Evolutionary conservation across 2,888 invertebrate genomes (phyloP), one percentile per base, ranked within the genome.

Genomic region (Andricus curvator): DNA sequence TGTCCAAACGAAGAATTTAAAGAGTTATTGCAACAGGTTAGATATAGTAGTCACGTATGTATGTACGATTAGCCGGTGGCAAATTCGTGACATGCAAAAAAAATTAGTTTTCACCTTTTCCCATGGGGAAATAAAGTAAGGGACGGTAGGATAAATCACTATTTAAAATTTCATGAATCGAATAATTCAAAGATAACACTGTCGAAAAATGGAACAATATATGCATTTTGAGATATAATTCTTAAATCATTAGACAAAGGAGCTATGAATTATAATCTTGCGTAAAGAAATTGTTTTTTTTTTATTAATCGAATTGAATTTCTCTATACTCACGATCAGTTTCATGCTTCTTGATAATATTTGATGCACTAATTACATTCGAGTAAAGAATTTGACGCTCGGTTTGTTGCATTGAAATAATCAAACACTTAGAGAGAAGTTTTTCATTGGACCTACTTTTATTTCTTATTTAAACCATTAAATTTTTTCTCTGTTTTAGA

Each of bases 31-130:
- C 70, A 70, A 70, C 48, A 70, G 20, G 8, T 15, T 48, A 56
- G n/a, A n/a, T 70, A 70, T 70, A 70, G 51, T 51, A 51, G 51
- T 70, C 70, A 70, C 70, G 70, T 70, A 70, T 20, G 29, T 70
- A 51, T 20, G 29, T 70, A 51, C 17, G 70, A 70, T 48, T 70
- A 56, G n/a, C 48, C 48, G 25, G 68, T 70, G n/a, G 51, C 56
- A 56, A 56, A 70, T 70, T 70, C 51, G 29, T 70, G 70, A 70
- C 51, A 70, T 29, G 51, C n/a, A 13, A 51, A 70, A 25, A 70
- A 70, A 70, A 22, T 11, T 0, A 8, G 5, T 51, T 70, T 51
- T 51, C 48, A 70, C 25, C 17, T 51, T 70, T 48, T 70, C 29
- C 9, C 20, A 29, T 70, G 29, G 70, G 9, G 29, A 25, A 70